Evolutionary conservation across 2,113 vertebrate genomes (phyloP).

Genomic region (Rhagologus leucostigma): DNA sequence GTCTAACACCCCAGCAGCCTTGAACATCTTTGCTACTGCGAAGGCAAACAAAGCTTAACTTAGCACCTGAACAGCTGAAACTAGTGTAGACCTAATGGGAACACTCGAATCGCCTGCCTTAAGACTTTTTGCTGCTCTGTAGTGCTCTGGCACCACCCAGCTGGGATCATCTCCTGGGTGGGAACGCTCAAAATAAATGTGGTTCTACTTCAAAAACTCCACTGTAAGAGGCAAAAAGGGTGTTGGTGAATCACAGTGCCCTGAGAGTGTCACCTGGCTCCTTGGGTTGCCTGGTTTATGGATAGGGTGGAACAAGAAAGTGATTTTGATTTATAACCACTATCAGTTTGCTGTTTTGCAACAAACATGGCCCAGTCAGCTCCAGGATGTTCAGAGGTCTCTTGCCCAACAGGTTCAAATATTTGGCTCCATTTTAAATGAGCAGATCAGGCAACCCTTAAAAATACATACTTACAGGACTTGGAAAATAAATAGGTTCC

Average conservation of each 20-base stretch:
- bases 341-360: not conserved
- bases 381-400: not conserved
- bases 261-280: not conserved
- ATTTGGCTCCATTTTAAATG: not conserved
- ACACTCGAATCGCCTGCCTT: not conserved
- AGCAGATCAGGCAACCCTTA: not conserved
- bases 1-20: not conserved
- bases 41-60: not conserved
- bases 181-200: not conserved
- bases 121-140: not conserved
- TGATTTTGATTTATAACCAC: not conserved
- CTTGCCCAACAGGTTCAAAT: not conserved
- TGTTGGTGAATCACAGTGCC: not conserved
- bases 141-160: not conserved
- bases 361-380: not conserved
- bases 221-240: not conserved
- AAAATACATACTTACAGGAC: not conserved
- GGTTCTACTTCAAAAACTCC: not conserved
- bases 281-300: not conserved
- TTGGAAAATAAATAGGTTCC: not conserved
- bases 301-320: not conserved
- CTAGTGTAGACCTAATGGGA: not conserved
- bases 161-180: accelerated
- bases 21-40: not conserved
- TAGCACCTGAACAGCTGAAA: not conserved